A percentile compares a stretch with the other conserved stretches of the same genome.
Conservation (phyloP, 2,113 vertebrate species). For the Xyrauchen texanus region DNA sequence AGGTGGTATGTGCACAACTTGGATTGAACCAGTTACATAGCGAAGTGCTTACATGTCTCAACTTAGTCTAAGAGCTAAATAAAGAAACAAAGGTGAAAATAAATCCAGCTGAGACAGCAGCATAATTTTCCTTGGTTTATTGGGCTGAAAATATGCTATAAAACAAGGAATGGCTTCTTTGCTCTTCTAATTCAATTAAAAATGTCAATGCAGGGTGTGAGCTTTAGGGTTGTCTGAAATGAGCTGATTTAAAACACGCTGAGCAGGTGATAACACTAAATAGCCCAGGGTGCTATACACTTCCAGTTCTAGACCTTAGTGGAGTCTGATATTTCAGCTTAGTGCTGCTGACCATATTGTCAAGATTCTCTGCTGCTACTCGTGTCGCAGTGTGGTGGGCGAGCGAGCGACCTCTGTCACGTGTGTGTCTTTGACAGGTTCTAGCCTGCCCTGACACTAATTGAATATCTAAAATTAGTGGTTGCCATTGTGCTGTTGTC, state of each 20-base stretch:
- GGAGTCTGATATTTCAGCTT: constrained; percentile 39
- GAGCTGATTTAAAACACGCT: constrained; percentile 50
- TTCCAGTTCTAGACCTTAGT: constrained; percentile 41
- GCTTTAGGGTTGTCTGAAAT: constrained; percentile 27
- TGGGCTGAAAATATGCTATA: constrained; percentile 27
- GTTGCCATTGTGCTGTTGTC: constrained; percentile 27
- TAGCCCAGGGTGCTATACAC: constrained; percentile 35
- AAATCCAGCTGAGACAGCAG: constrained; percentile 59
- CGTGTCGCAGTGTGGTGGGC: constrained; percentile 13
- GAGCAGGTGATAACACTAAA: constrained; percentile 51
- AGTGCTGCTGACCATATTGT: constrained; percentile 32
- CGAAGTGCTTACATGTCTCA: background rate
- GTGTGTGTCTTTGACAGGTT: constrained; percentile 29
- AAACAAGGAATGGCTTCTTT: constrained; percentile 42
- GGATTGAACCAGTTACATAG: background rate
- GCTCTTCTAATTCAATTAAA: constrained; percentile 52
- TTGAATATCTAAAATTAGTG: constrained; percentile 58
- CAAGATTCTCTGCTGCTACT: constrained; percentile 38
- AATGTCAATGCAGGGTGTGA: constrained; percentile 29
- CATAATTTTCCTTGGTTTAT: constrained; percentile 44
- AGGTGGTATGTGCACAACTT: too few relatives aligned
- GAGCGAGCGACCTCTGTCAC: constrained; percentile 40
- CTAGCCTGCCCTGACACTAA: constrained; percentile 45
- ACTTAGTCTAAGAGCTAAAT: background rate
- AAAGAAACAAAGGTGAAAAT: constrained; percentile 62